These are phyloP conservation scores for Dicranocentrus wangi DNA, from an alignment of 2,888 invertebrate species.

Conservation along the genomic window DNA sequence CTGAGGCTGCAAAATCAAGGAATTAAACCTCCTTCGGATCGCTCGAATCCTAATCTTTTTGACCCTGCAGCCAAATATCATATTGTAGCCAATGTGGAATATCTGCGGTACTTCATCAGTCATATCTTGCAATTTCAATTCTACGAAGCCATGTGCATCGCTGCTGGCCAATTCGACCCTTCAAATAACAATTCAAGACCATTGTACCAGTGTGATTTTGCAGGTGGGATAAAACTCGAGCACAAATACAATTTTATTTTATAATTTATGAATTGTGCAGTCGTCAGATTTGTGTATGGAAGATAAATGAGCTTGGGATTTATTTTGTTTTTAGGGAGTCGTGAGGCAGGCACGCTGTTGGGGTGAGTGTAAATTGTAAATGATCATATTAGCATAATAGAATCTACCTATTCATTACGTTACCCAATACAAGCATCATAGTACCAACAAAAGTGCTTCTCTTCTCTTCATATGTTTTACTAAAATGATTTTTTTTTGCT, in stretches of 20 bases:
- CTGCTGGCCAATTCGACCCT: constrained; percentile 75
- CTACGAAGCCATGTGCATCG: constrained; percentile 76
- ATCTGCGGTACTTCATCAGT: constrained; percentile 64
- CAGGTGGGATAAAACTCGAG: no score
- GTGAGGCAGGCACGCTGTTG: constrained; percentile 75
- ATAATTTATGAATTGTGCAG: no score
- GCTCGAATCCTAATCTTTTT: constrained; percentile 72
- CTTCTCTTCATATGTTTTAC: no score
- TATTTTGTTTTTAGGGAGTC: constrained; percentile 71
- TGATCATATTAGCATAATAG: no score
- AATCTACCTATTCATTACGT: no score
- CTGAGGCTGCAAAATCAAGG: constrained; percentile 72
- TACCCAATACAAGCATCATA: no score
- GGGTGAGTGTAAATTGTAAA: no score
- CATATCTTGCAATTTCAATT: constrained; percentile 76
- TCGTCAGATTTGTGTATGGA: no score
- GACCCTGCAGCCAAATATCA: constrained; percentile 76
- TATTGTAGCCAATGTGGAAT: constrained; percentile 74
- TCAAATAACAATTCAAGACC: constrained; percentile 71
- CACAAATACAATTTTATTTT: no score
- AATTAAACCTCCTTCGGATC: constrained; percentile 68
- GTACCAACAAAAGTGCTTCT: no score
- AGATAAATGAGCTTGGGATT: no score
- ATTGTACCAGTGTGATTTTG: constrained; percentile 76
- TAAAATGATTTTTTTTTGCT: constrained; percentile 24